phyloP scores from a whole-genome alignment of 37 sponge, comb jelly and placozoan species.

The Beroe forskalii region DNA sequence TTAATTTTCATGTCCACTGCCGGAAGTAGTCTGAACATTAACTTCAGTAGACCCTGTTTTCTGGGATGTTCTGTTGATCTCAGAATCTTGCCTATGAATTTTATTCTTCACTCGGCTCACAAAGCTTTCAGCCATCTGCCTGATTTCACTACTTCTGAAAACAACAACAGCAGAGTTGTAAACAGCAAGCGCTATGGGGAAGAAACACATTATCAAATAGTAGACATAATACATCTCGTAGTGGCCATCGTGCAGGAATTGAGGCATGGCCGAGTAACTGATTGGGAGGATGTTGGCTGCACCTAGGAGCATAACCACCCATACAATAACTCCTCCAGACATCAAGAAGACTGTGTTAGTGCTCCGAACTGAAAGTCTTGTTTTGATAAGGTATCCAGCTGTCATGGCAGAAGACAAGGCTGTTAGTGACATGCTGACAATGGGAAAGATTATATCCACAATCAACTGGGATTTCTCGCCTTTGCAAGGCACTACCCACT shows the following conservation, averaged over 20 bases:
- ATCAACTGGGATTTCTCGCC: background rate
- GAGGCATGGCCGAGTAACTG: background rate
- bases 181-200: constrained; percentile 13
- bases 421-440: constrained; percentile 28
- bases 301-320: background rate
- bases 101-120: background rate
- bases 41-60: no score
- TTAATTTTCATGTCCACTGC: no score
- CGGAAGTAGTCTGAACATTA: no score
- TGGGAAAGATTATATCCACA: background rate
- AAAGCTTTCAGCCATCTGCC: background rate
- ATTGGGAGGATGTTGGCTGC: background rate
- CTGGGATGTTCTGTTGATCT: no score
- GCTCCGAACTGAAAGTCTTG: background rate
- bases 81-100: no score
- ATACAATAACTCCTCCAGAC: constrained; percentile 6
- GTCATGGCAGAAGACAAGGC: constrained; percentile 11
- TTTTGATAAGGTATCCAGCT: background rate
- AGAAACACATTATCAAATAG: constrained; percentile 9
- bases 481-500: constrained; percentile 25
- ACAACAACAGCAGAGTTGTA: constrained; percentile 38
- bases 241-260: background rate
- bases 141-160: background rate
- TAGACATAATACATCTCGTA: constrained; percentile 43
- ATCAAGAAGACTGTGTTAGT: background rate